A percentile compares a stretch with the other conserved stretches of the same genome.
Evolutionary conservation across 2,113 vertebrate species (phyloP).

Genomic region (Calyptomena viridis): DNA sequence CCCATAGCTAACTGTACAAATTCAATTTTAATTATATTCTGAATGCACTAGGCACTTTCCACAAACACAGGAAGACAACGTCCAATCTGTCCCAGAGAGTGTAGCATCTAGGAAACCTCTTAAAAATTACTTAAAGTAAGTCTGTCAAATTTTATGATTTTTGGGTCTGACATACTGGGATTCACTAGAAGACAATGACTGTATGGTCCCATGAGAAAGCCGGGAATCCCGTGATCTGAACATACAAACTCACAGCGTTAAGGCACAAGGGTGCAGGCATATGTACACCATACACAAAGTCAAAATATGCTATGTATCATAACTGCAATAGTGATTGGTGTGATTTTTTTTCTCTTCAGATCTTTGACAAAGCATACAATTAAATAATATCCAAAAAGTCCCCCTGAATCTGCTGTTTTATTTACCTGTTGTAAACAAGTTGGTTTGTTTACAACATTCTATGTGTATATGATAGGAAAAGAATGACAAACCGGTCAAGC

Average conservation of each 20-base stretch:
- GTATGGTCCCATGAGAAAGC: not conserved
- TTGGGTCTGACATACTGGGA: not conserved
- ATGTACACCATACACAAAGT: not conserved
- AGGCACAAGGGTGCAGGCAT: slow-evolving; percentile 38
- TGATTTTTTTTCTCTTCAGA: not conserved
- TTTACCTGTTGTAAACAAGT: not conserved
- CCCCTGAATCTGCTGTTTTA: not conserved
- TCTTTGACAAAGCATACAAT: not conserved
- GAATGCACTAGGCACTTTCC: slow-evolving; percentile 35
- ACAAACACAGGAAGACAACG: slow-evolving; percentile 3
- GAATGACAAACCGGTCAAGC: not conserved
- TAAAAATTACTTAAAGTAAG: not conserved
- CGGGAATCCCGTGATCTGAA: not conserved
- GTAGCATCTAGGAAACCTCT: not conserved
- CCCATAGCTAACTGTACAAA: not conserved
- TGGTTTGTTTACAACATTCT: not conserved
- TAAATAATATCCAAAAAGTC: not conserved
- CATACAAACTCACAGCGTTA: not conserved
- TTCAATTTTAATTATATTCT: not conserved
- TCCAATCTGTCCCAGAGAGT: not conserved
- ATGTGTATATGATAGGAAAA: not conserved
- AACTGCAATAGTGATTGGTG: not conserved
- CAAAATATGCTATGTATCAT: not conserved
- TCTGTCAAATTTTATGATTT: not conserved
- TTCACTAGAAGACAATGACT: not conserved